Evolutionary conservation across 30 jellyfish, hydroid and myxozoan genomes (phyloP), one percentile per base, ranked within the genome.

Genomic region (Rhopilema esculentum): DNA sequence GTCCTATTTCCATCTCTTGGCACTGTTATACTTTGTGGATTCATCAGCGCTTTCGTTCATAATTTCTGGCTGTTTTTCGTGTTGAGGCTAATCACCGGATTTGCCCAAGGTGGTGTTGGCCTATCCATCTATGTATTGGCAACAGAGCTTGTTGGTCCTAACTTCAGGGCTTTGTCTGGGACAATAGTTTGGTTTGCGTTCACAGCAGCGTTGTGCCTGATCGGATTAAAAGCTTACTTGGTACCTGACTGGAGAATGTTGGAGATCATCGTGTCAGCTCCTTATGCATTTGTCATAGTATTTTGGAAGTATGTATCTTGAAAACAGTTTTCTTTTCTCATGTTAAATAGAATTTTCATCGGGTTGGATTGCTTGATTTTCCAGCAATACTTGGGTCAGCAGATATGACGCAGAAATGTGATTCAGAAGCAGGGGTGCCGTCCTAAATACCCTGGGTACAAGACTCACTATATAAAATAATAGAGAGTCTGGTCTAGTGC

Each of bases 31-130:
- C 49, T 90, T 21, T 79, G 82, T 49, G 97, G 98, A 27, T 95
- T 95, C 62, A 87, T 66, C 32, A 85, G 95, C 71, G 97, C 91
- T 4, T 95, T 88, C 71, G 93, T 74, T 4, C 83, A 79, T 22
- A 63, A 68, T 48, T 86, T 85, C 78, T 95, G 99, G 99, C 72
- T 90, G 68, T 95, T 95, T 61, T 76, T 95, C 69, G 83, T 61
- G 49, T 49, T 87, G 29, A 93, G 99, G 18, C 63, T 92, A 40
- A 16, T 85, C 23, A 90, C 86, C 85, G 99, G 99, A 30, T 80
- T 95, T 40, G 95, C 81, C 68, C 97, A 95, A 82, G 99, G 99
- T 22, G 99, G 99, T 8, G 90, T 95, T 66, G 97, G 96, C 21
- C 72, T 95, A 78, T 85, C 98, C 32, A 51, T 95, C 66, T 95